Evolutionary conservation across 2,113 vertebrate species (phyloP).

Genomic region (Pseudorhombus dupliciocellatus): DNA sequence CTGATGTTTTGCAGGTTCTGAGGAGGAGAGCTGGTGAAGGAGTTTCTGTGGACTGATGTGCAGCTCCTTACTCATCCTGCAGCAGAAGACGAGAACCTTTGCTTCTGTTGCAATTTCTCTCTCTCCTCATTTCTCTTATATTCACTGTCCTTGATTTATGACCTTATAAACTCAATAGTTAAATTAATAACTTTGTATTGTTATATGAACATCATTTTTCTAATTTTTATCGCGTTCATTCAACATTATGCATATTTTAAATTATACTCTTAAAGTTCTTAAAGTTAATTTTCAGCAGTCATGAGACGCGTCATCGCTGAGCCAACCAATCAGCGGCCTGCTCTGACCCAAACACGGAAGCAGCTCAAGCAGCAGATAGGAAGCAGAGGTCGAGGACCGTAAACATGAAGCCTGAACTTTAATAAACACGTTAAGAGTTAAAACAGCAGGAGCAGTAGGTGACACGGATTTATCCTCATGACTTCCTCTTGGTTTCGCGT

Average conservation of each 20-base stretch:
- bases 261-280: too few relatives aligned
- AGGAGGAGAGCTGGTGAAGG: slow-evolving; percentile 45
- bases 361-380: background rate
- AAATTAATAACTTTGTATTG: too few relatives aligned
- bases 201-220: too few relatives aligned
- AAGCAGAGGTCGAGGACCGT: background rate
- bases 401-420: background rate
- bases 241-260: too few relatives aligned
- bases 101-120: background rate
- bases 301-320: background rate
- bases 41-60: slow-evolving; percentile 51
- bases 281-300: background rate
- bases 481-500: slow-evolving; percentile 16
- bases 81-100: background rate
- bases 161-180: too few relatives aligned
- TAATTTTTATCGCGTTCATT: too few relatives aligned
- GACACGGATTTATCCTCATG: background rate
- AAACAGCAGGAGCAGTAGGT: background rate
- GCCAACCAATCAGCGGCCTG: slow-evolving; percentile 42
- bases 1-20: slow-evolving; percentile 62
- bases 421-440: background rate
- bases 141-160: too few relatives aligned
- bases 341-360: slow-evolving; percentile 68
- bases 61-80: background rate
- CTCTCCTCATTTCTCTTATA: too few relatives aligned